phyloP scores from a whole-genome alignment of 1,140 invertebrate species.

The Solenopsis fugax region DNA sequence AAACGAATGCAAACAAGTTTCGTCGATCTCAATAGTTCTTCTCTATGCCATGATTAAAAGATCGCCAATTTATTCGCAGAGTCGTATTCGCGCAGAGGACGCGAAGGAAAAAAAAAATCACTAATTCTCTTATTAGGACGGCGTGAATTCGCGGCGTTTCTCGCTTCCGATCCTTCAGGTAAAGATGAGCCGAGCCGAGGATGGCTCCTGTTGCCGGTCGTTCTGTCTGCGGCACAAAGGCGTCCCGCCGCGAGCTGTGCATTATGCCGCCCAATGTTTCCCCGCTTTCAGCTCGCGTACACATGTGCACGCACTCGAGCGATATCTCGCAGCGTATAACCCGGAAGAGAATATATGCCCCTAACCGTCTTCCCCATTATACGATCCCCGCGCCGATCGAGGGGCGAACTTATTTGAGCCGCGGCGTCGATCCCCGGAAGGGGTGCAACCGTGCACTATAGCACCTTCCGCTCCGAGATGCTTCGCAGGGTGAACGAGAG shows the following conservation, averaged over 20 bases:
- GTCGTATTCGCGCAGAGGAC: not conserved
- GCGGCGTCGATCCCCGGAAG: constrained; percentile 55
- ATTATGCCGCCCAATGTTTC: constrained; percentile 73
- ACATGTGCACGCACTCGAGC: constrained; percentile 40
- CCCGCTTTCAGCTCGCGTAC: constrained; percentile 51
- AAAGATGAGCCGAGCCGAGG: constrained; percentile 67
- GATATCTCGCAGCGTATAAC: constrained; percentile 55
- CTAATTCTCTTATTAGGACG: constrained; percentile 30
- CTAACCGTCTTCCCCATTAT: constrained; percentile 83
- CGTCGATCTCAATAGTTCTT: constrained; percentile 10
- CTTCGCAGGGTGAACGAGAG: constrained; percentile 52
- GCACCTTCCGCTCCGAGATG: constrained; percentile 74
- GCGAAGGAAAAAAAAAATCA: not conserved
- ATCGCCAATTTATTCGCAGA: constrained; percentile 5
- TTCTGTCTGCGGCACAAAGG: constrained; percentile 79
- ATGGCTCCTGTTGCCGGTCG: constrained; percentile 78
- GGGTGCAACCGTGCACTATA: constrained; percentile 59
- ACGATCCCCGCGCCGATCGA: constrained; percentile 71
- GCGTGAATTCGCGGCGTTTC: not conserved
- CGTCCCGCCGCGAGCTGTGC: constrained; percentile 73
- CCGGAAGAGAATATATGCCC: constrained; percentile 80
- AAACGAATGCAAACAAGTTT: constrained; percentile 12
- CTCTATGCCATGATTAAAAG: not conserved
- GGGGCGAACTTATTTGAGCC: constrained; percentile 76
- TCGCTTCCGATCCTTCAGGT: constrained; percentile 33